Evolutionary conservation across 2,797 vertebrate species (phyloP).

Genomic region (Sebastes steindachneri): DNA sequence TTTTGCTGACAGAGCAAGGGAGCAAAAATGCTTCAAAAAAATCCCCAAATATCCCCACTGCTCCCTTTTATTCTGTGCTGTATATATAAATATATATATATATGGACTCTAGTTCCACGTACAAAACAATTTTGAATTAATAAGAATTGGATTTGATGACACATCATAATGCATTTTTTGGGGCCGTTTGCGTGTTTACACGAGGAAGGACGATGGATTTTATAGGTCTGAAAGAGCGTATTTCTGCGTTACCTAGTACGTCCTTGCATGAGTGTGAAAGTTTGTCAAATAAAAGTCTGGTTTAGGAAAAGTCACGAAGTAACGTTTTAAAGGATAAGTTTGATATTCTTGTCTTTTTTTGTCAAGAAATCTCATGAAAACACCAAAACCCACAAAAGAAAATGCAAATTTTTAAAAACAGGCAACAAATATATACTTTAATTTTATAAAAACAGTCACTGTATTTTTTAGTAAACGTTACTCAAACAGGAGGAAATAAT

Average conservation of each 20-base stretch:
- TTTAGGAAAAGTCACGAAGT: background rate
- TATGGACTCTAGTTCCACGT: background rate
- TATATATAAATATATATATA: background rate
- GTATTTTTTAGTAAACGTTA: background rate
- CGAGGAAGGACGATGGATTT: background rate
- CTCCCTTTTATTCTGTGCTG: background rate
- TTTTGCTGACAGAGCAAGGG: background rate
- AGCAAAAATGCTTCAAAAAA: background rate
- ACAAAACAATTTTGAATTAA: background rate
- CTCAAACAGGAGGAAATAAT: background rate
- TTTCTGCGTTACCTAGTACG: background rate
- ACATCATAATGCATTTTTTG: constrained; percentile 2
- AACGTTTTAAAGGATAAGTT: background rate
- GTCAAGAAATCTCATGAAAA: background rate
- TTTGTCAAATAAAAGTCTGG: background rate
- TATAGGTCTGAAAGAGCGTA: background rate
- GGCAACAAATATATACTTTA: too few relatives aligned
- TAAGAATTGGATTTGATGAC: background rate
- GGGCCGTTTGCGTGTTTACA: background rate
- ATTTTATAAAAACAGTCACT: background rate
- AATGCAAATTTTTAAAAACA: background rate
- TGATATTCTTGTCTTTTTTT: background rate
- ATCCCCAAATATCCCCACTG: background rate
- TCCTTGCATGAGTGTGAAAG: constrained; percentile 11
- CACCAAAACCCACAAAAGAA: background rate